Base-by-base conservation (phyloP, 2,888 invertebrate genomes). In the Anthophora plumipes region DNA sequence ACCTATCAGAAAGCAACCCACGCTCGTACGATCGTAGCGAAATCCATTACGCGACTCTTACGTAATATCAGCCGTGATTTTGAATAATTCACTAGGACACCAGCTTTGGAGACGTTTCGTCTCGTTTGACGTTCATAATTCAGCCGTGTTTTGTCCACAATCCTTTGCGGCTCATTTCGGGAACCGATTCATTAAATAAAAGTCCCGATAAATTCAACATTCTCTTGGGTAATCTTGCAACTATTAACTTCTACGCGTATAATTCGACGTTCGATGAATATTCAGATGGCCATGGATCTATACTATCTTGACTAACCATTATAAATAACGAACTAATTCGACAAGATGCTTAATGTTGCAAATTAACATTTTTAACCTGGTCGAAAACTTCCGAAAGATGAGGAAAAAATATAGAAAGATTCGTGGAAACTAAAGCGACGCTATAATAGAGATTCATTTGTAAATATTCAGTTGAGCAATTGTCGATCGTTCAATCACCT, bases 1-100 rank as follows among this genome's bases (percentile, higher is more conserved):
- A 74, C 67, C 84, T 84, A 84, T 86, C 82, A 68, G 77, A 80
- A 72, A 54, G 71, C 77, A 54, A 52, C 7, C 55, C 59, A 77
- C 68, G 73, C 80, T 72, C 74, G 66, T 60, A 55, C 71, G 64
- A 72, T 73, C 73, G 67, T 41, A 46, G 54, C 57, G 55, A 82
- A 80, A 73, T 59, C 77, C 60, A 71, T 83, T 80, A 83, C 66
- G 60, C 71, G 72, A 64, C 54, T 74, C 68, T 82, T 82, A 57
- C 75, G 75, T 72, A 83, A 83, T 20, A 43, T 8, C 39, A 22
- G 17, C 20, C 48, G 60, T 37, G 66, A 79, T 79, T 79, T 70
- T 66, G 64, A 79, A 79, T 77, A 77, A 77, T 79, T 77, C 79
- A 71, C 43, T 25, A 39, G 59, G 60, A 69, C 63, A 50, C 48